Conservation (phyloP, 35 echinoderm and acorn worm species). For the Eucidaris tribuloides region DNA sequence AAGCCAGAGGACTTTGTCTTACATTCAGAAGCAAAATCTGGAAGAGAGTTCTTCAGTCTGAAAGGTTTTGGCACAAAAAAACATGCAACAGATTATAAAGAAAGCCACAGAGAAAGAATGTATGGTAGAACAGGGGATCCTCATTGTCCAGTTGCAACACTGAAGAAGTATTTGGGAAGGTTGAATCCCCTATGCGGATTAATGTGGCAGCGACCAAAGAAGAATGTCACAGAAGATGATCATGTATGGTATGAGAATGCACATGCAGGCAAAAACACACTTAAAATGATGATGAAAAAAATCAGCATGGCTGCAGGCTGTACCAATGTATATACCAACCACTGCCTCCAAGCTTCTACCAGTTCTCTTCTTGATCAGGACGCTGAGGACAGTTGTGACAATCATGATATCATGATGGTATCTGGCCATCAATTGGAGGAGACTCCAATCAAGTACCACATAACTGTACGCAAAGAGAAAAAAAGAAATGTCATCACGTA, state of each 20-base stretch:
- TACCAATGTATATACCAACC: constrained; percentile 13
- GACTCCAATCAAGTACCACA: too few relatives aligned
- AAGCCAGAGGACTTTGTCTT: constrained; percentile 20
- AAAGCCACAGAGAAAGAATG: constrained; percentile 28
- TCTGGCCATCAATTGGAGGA: neutral
- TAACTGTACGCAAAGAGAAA: too few relatives aligned
- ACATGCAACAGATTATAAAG: neutral
- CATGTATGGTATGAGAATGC: constrained; percentile 27
- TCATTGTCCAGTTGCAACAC: neutral
- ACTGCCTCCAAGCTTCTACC: neutral
- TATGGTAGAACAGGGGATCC: neutral
- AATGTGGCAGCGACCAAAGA: constrained; percentile 42
- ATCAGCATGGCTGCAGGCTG: constrained; percentile 13
- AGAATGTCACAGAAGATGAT: neutral
- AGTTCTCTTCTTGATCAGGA: neutral
- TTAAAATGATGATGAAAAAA: constrained; percentile 11
- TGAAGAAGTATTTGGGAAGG: constrained; percentile 1
- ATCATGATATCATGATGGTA: neutral
- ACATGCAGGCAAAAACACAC: constrained; percentile 22
- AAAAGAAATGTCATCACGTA: too few relatives aligned
- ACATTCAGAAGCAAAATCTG: neutral
- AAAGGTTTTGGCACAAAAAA: constrained; percentile 5
- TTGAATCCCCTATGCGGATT: constrained; percentile 3
- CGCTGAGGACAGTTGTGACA: neutral
- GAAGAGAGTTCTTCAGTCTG: neutral